Base-by-base conservation (phyloP, 1,140 invertebrate species). In the Octopus sinensis region DNA sequence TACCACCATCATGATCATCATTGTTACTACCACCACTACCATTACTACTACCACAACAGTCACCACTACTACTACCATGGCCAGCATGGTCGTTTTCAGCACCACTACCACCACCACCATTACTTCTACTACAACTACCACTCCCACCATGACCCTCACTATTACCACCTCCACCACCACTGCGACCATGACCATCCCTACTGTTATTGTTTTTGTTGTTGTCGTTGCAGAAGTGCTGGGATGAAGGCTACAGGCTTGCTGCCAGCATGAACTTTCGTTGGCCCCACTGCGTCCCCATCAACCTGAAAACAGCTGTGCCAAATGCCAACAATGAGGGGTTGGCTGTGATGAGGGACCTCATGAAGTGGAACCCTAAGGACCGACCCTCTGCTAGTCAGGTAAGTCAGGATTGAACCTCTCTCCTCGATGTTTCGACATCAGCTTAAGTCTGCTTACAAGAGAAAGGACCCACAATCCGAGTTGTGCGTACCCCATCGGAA, bases 181-280 rank as follows among this genome's bases (percentile, higher is more conserved):
- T 23, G 23, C 23, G 30, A 43, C 30, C 3, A 43, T 43, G 30
- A 43, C 30, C 30, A 43, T 43, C 30, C 1, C 30, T 43, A 43
- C 30, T 43, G 30, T 43, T 43, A 43, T 43, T 43, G 30, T 43
- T 43, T 43, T 43, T 43, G 30, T 43, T 43, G 30, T 43, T 73
- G 17, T 84, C 85, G 83, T 89, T 91, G 13, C 90, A 97, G 94
- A 94, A 94, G 83, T 95, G 98, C 81, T 99, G 98, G 98, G 94
- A 96, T 0, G 98, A 99, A 87, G 98, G 97, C 4, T 96, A 96
- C 90, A 94, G 96, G 82, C 92, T 99, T 77, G 97, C 98, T 0
- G 93, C 95, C 4, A 94, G 95, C 68, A 97, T 99, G 93, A 98
- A 99, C 87, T 99, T 99, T 88, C 95, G 96, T 83, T 99, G 99